phyloP scores from a whole-genome alignment of 2,888 invertebrate genomes.

The Adineta ricciae region DNA sequence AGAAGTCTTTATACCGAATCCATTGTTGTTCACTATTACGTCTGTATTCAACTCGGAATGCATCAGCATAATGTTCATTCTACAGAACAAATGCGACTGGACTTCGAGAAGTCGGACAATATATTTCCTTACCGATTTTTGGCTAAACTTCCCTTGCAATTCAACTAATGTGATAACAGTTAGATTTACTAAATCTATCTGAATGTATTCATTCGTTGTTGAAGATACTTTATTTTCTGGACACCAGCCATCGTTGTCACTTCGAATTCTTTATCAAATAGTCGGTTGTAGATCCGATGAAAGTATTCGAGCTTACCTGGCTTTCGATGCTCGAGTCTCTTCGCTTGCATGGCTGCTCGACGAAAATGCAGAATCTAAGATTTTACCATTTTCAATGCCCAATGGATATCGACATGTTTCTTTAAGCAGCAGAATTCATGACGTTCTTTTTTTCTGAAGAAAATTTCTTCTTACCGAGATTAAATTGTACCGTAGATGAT shows the following conservation, averaged over 20 bases:
- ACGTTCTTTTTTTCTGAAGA: neutral
- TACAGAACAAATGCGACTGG: neutral
- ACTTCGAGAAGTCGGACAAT: neutral
- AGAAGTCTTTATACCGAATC: slow-evolving; percentile 62
- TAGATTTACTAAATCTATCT: slow-evolving; percentile 66
- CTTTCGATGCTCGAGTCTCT: slow-evolving; percentile 50
- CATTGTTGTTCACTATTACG: neutral
- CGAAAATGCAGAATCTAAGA: slow-evolving; percentile 68
- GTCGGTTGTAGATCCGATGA: too few species aligned
- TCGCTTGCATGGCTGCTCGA: slow-evolving; percentile 60
- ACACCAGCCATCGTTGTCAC: slow-evolving; percentile 78
- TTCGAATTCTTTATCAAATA: slow-evolving; percentile 62
- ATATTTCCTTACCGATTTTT: slow-evolving; percentile 56
- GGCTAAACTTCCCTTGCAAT: slow-evolving; percentile 82
- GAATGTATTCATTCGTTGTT: slow-evolving; percentile 64
- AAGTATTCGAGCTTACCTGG: slow-evolving; percentile 52
- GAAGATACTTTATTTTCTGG: slow-evolving; percentile 66
- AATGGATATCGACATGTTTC: slow-evolving; percentile 62
- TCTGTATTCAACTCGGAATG: slow-evolving; percentile 67
- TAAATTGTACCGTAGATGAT: neutral
- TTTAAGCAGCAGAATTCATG: neutral
- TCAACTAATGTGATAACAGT: slow-evolving; percentile 74
- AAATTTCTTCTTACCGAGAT: neutral
- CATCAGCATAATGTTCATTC: slow-evolving; percentile 59
- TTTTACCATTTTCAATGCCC: slow-evolving; percentile 73